Base-by-base conservation (phyloP, 2,888 invertebrate species). In the Anaspis maculata region DNA sequence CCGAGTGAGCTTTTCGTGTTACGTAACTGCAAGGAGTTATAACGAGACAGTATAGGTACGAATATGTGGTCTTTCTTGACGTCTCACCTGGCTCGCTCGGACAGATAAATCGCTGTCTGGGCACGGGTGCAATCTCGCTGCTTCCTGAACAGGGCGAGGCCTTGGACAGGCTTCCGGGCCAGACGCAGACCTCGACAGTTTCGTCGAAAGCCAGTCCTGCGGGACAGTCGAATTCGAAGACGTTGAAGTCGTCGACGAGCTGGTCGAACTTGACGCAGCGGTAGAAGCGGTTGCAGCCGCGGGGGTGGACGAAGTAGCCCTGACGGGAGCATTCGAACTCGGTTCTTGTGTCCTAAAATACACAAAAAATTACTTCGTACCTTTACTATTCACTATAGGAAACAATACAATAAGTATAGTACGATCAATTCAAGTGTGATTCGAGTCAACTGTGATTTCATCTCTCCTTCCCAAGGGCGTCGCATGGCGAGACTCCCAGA, bases 151-250 rank as follows among this genome's bases (percentile, higher is more conserved):
- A 85, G 2, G 84, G 77, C 4, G 79, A 76, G 2, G 81, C 77
- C 58, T 79, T 68, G 0, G 82, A 72, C 27, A 82, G 60, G 34
- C 80, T 79, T 28, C 82, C 82, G 0, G 85, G 84, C 85, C 85
- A 85, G 3, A 83, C 83, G 56, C 86, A 86, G 29, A 84, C 83
- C 55, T 84, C 83, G 50, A 79, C 80, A 12, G 76, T 70, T 30
- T 77, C 75, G 57, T 85, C 85, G 59, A 85, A 86, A 0, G 82
- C 82, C 33, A 85, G 61, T 3, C 85, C 85, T 13, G 77, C 74
- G 1, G 85, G 85, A 52, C 86, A 86, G 59, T 83, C 83, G 59
- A 84, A 86, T 57, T 85, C 83, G 60, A 85, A 85, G 23, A 84
- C 82, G 11, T 80, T 83, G 56, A 76, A 85, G 51, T 83, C 81